phyloP scores from a whole-genome alignment of 2,888 invertebrate genomes.

The Tubiluchus corallicola region DNA sequence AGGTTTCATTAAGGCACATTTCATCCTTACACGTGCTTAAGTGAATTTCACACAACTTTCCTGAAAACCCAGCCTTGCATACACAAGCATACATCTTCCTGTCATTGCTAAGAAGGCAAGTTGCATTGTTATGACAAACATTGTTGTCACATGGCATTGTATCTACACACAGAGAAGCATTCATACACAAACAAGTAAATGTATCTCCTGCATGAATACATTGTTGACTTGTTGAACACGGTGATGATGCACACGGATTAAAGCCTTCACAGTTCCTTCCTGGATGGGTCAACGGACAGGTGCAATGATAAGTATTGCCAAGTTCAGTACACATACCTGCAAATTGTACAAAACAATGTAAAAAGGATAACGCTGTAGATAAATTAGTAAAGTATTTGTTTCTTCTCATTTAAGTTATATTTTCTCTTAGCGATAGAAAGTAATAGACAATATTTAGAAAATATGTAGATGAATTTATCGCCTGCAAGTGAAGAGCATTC shows the following conservation, averaged over 20 bases:
- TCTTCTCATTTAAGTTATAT: too few relatives aligned
- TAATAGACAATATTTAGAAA: too few relatives aligned
- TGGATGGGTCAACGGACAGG: background rate
- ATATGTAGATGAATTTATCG: too few relatives aligned
- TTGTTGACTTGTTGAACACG: too few relatives aligned
- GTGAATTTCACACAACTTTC: background rate
- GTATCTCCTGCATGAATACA: too few relatives aligned
- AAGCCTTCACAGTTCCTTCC: background rate
- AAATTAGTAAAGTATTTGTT: too few relatives aligned
- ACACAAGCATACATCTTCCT: background rate
- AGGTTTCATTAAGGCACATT: too few relatives aligned
- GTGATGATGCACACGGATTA: background rate
- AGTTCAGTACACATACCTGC: constrained; percentile 1
- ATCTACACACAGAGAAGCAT: background rate
- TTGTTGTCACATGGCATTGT: background rate
- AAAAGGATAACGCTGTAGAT: too few relatives aligned
- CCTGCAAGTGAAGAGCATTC: too few relatives aligned
- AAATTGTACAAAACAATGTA: background rate
- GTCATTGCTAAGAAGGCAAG: background rate
- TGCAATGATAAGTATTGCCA: constrained; percentile 3
- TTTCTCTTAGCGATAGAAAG: too few relatives aligned
- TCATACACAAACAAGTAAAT: too few relatives aligned
- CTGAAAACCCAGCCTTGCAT: background rate
- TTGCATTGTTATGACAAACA: background rate
- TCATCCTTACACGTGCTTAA: too few relatives aligned